Evolutionary conservation across 2,113 vertebrate species (phyloP), one percentile per base, ranked within the genome.

Genomic region (Alces alces): DNA sequence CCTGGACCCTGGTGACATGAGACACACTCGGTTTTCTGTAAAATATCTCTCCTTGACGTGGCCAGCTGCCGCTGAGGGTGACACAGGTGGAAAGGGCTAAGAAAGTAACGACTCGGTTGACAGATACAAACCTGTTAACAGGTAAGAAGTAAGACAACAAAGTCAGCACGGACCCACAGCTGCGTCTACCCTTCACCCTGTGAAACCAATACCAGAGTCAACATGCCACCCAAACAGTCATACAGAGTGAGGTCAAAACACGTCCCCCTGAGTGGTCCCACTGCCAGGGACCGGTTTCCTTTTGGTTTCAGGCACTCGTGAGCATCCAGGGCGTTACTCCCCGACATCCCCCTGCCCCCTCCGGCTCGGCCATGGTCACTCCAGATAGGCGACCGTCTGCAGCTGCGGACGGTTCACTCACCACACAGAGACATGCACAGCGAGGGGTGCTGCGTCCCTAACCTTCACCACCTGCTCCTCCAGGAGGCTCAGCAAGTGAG

Each of bases 361-460:
- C 78, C 11, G n/a, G 33, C n/a, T 30, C 4, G 5, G 7, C 78
- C 7, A 2, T 11, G 78, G 78, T 50, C 45, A 50, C 30, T 19
- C 28, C 14, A 50, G 45, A 33, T 45, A 50, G 3, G 28, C 78
- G 2, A 30, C 4, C 5, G 45, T 33, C 47, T 3, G 45, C 27
- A 19, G 8, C 27, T 50, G 78, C 0, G 1, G 43, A 30, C 45
- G 2, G 5, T 33, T 19, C 17, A 50, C 28, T 30, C 28, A 33
- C 3, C 28, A 33, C 28, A 5, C 15, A 50, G 45, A 50, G 2
- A 14, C 30, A 8, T 10, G 30, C 25, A 79, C 9, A 33, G 45
- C 5, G 16, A 50, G 78, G 2, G 9, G 28, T 1, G 25, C 16
- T 79, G 45, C 28, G 5, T 30, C 28, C 78, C 27, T 7, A 45